Evolutionary conservation across 1,140 invertebrate species (phyloP).

Genomic region (Liolophura sinensis): DNA sequence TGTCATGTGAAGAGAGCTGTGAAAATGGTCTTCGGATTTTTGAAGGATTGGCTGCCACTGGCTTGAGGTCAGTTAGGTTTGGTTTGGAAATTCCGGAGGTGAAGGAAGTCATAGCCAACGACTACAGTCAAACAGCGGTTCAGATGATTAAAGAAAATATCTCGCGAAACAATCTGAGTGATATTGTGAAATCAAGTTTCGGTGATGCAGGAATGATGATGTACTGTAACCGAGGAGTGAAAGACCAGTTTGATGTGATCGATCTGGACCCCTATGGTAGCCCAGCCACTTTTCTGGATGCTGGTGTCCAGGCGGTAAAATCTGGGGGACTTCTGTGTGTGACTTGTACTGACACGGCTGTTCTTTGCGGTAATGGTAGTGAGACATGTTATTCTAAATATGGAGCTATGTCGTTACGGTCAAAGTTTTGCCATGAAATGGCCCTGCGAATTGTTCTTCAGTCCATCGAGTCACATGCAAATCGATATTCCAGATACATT

Average conservation of each 20-base stretch:
- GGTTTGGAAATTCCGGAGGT: slow-evolving; percentile 89
- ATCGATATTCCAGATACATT: slow-evolving; percentile 90
- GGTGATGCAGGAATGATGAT: slow-evolving; percentile 55
- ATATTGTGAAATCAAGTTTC: slow-evolving; percentile 69
- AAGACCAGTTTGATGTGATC: slow-evolving; percentile 83
- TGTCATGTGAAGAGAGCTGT: slow-evolving; percentile 22
- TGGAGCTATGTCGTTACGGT: slow-evolving; percentile 84
- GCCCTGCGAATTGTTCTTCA: slow-evolving; percentile 90
- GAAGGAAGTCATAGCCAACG: slow-evolving; percentile 88
- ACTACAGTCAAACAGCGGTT: slow-evolving; percentile 86
- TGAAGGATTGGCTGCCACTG: slow-evolving; percentile 94
- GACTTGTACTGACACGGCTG: slow-evolving; percentile 97
- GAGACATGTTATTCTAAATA: slow-evolving; percentile 96
- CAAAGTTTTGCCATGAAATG: slow-evolving; percentile 94
- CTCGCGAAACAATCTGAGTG: slow-evolving; percentile 73
- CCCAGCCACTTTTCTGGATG: slow-evolving; percentile 90
- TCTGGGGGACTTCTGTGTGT: slow-evolving; percentile 75
- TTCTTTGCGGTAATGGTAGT: slow-evolving; percentile 91
- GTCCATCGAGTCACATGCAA: slow-evolving; percentile 88
- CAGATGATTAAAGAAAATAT: slow-evolving; percentile 85
- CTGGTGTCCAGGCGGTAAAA: slow-evolving; percentile 72
- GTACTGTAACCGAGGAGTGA: slow-evolving; percentile 68
- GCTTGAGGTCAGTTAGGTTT: slow-evolving; percentile 93
- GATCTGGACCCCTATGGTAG: slow-evolving; percentile 99
- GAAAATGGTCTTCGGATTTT: slow-evolving; percentile 66